Evolutionary conservation across 2,888 invertebrate genomes (phyloP).

Genomic region (Chydorus sphaericus): DNA sequence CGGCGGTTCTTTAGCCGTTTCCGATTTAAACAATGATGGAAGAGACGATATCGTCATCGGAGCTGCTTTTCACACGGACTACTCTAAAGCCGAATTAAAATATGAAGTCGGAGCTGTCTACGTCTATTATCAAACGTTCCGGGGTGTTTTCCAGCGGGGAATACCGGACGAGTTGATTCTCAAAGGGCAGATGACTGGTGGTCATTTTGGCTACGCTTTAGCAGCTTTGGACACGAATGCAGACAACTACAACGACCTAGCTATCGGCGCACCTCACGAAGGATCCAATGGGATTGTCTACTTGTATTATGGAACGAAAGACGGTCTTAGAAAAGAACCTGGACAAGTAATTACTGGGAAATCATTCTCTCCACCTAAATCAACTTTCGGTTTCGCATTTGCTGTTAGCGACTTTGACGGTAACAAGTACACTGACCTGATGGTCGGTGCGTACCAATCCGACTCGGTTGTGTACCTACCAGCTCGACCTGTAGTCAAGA

Average conservation of each 20-base stretch:
- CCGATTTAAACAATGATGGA: conserved; percentile 84
- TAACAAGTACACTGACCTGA: conserved; percentile 83
- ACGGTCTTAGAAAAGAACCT: conserved; percentile 54
- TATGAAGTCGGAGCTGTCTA: conserved; percentile 90
- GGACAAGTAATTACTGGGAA: conserved; percentile 39
- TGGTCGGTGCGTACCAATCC: conserved; percentile 83
- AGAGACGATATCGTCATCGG: conserved; percentile 82
- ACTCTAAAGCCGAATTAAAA: conserved; percentile 54
- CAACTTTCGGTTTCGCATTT: conserved; percentile 84
- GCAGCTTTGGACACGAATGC: conserved; percentile 81
- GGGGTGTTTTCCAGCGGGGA: conserved; percentile 34
- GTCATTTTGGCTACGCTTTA: conserved; percentile 78
- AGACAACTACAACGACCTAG: conserved; percentile 84
- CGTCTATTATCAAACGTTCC: conserved; percentile 61
- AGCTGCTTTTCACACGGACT: conserved; percentile 77
- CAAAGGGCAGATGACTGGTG: conserved; percentile 65
- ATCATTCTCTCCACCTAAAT: conserved; percentile 33
- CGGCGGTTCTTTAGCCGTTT: conserved; percentile 72
- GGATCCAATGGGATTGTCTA: conserved; percentile 77
- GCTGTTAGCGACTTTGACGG: conserved; percentile 79
- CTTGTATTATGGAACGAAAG: conserved; percentile 81
- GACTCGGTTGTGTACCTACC: conserved; percentile 45
- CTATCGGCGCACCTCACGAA: conserved; percentile 77
- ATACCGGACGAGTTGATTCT: conserved; percentile 35
- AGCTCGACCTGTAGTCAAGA: conserved; percentile 73